phyloP scores from a whole-genome alignment of 2,113 vertebrate species.

The Myrmecophaga tridactyla region DNA sequence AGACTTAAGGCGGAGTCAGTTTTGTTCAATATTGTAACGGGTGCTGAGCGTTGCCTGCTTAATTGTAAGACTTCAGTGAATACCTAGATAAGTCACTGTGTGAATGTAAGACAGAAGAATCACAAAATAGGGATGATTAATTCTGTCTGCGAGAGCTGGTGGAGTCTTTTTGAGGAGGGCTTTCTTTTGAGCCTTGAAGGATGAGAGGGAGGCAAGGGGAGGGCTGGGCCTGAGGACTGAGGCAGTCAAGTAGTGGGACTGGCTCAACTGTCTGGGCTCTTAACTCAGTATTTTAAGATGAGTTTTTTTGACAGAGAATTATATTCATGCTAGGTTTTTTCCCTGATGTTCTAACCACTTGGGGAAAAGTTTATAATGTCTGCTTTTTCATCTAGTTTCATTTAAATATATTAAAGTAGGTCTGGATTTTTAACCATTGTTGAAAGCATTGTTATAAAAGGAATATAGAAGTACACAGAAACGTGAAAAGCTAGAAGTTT shows the following conservation, averaged over 20 bases:
- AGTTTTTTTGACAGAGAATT: not conserved
- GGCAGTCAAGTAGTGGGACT: not conserved
- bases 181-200: not conserved
- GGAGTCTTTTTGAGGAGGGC: not conserved
- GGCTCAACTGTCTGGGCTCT: not conserved
- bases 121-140: not conserved
- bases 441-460: conserved; percentile 26
- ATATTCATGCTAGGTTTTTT: not conserved
- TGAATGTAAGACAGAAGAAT: not conserved
- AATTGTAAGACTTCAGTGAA: not conserved
- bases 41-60: not conserved
- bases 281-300: not conserved
- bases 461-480: conserved; percentile 36
- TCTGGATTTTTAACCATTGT: not conserved
- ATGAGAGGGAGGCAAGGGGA: not conserved
- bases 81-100: not conserved
- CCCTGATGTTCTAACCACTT: not conserved
- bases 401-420: conserved; percentile 4
- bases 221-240: not conserved
- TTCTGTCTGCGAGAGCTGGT: not conserved
- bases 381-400: not conserved
- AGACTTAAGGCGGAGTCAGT: not conserved
- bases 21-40: not conserved
- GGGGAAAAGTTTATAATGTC: not conserved
- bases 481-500: not conserved